Evolutionary conservation across 2,888 invertebrate species (phyloP).

Genomic region (Calameuta filiformis): DNA sequence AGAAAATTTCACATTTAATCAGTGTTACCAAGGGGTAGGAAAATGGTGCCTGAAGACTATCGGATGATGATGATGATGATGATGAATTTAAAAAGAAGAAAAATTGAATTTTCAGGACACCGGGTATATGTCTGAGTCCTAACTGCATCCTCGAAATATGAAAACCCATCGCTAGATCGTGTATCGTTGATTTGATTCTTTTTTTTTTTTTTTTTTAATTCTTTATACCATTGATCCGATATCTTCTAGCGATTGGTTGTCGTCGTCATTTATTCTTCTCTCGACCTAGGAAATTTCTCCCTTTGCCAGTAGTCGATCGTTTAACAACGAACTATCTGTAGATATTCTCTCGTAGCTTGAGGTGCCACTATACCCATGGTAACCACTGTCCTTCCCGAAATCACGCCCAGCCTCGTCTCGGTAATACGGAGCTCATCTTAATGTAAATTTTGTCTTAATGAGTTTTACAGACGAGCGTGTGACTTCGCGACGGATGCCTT

Average conservation of each 20-base stretch:
- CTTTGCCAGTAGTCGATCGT: conserved; percentile 8
- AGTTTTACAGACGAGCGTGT: conserved; percentile 40
- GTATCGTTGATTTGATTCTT: conserved; percentile 9
- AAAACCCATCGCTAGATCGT: not conserved
- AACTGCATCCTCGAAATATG: not conserved
- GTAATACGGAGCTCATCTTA: conserved; percentile 13
- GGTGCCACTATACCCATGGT: conserved; percentile 64
- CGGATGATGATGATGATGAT: not conserved
- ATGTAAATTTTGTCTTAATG: conserved; percentile 24
- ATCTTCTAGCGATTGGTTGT: not conserved
- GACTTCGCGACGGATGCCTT: conserved; percentile 41
- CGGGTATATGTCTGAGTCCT: not conserved
- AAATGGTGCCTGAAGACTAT: not conserved
- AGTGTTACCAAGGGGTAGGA: not conserved
- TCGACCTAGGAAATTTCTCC: conserved; percentile 15
- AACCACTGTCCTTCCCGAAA: conserved; percentile 51
- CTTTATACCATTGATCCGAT: conserved; percentile 8
- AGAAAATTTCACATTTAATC: not conserved
- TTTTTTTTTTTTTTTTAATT: too few species aligned
- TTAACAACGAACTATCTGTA: conserved; percentile 14
- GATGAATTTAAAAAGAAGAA: too few species aligned
- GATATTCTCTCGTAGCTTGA: conserved; percentile 48
- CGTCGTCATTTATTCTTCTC: conserved; percentile 12
- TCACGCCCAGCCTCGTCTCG: conserved; percentile 42
- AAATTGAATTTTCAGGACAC: not conserved